Evolutionary conservation across 1,140 invertebrate species (phyloP), one percentile per base, ranked within the genome.

Genomic region (Drosophila nigromelanica): DNA sequence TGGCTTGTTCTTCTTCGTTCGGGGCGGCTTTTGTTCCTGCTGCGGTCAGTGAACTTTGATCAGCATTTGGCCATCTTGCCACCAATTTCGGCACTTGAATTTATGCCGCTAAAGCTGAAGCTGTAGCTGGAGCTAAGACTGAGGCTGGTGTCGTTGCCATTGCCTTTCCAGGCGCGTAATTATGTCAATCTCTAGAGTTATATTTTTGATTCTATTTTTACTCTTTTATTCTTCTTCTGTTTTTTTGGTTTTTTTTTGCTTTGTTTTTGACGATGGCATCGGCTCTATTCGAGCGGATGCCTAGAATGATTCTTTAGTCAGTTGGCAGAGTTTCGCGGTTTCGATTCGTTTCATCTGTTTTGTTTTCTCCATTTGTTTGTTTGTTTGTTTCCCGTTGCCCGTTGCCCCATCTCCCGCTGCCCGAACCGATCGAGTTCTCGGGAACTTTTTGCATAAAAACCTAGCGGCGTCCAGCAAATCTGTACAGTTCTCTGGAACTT

Each of bases 371-470:
- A n/a, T 27, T 43, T 15, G 15, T 47, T 39, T 30, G n/a, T 39
- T 35, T 60, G 27, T 67, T 47, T 47, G 37, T 30, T 43, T 61
- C 5, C 15, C 18, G 35, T 10, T 30, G 27, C 48, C 24, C 35
- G 27, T 58, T 42, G 43, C 39, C n/a, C 39, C 30, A 33, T 2
- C 21, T 24, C 21, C 21, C 21, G 21, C 21, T 4, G 2, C 21
- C 21, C 21, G 47, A 35, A 15, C 30, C 39, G 37, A 35, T 63
- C 14, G 18, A 5, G 33, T 24, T 69, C 24, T 62, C 43, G 54
- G 76, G 73, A 85, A 77, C 76, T 80, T 89, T 89, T 89, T 89
- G 75, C 85, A 89, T 89, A 89, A 80, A 89, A 89, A 90, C 86
- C 73, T 78, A 80, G 76, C 77, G 72, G 62, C 70, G 59, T 42